These are phyloP conservation scores for Salmo trutta DNA, from an alignment of 2,797 vertebrate species.

Conservation along the genomic window DNA sequence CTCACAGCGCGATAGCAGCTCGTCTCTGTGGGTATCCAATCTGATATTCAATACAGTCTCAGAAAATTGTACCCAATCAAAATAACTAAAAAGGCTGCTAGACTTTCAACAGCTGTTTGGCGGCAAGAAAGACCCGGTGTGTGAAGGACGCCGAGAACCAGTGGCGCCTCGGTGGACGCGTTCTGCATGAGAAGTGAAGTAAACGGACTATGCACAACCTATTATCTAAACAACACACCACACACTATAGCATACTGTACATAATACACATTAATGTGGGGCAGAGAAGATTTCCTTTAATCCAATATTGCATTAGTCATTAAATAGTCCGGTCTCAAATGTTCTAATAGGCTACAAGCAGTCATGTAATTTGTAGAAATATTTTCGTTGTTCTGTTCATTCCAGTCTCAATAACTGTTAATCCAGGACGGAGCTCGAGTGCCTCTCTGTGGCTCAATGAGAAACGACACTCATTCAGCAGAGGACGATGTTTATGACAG, in stretches of 20 bases:
- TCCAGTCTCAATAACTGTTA: not conserved
- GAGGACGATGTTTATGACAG: not conserved
- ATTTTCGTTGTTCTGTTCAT: not conserved
- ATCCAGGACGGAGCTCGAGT: slow-evolving; percentile 78
- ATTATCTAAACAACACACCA: not conserved
- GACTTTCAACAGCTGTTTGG: not conserved
- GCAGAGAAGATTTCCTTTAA: not conserved
- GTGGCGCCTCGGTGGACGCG: slow-evolving; percentile 65
- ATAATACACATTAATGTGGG: not conserved
- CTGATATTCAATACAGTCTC: slow-evolving; percentile 50
- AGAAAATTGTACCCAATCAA: slow-evolving; percentile 33
- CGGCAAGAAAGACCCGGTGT: slow-evolving; percentile 28
- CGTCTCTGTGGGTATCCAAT: slow-evolving; percentile 55
- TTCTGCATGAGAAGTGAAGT: slow-evolving; percentile 78
- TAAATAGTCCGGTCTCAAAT: not conserved
- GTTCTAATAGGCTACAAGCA: not conserved
- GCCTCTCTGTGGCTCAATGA: slow-evolving; percentile 82
- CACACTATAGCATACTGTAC: not conserved
- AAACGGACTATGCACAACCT: slow-evolving; percentile 12
- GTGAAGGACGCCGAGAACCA: slow-evolving; percentile 53
- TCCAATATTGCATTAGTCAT: slow-evolving; percentile 3
- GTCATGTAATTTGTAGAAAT: not conserved
- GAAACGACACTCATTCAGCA: slow-evolving; percentile 52
- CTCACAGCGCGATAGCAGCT: slow-evolving; percentile 44
- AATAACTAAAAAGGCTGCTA: not conserved